Evolutionary conservation across 2,113 vertebrate species (phyloP).

Genomic region (Oryzias celebensis): DNA sequence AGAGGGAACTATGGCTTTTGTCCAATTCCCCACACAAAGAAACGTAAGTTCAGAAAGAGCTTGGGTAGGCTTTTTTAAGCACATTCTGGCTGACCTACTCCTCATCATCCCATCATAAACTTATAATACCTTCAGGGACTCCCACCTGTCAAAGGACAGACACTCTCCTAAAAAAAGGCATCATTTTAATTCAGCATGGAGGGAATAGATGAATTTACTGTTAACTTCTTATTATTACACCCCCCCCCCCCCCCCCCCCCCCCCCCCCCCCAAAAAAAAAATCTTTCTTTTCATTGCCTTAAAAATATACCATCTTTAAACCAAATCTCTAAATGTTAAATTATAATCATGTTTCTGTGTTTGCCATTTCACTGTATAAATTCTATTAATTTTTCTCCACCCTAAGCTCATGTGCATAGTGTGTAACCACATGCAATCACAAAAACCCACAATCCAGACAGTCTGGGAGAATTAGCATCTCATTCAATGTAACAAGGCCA

Average conservation of each 20-base stretch:
- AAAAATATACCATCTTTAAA: not conserved
- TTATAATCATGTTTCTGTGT: not conserved
- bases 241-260: too few relatives aligned
- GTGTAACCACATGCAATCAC: constrained; percentile 48
- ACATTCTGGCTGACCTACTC: constrained; percentile 65
- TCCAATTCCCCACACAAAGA: constrained; percentile 76
- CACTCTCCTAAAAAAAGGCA: constrained; percentile 40
- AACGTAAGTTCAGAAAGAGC: constrained; percentile 70
- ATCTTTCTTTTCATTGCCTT: not conserved
- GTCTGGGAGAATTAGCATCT: constrained; percentile 77
- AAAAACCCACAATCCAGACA: constrained; percentile 57
- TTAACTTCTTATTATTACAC: constrained; percentile 5
- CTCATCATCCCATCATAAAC: constrained; percentile 65
- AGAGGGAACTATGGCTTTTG: constrained; percentile 80
- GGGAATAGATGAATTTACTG: constrained; percentile 13
- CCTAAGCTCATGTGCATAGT: constrained; percentile 36
- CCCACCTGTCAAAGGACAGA: constrained; percentile 54
- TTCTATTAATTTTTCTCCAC: constrained; percentile 11
- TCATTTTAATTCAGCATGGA: constrained; percentile 41
- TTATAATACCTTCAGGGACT: constrained; percentile 60
- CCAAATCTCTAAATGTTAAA: constrained; percentile 1
- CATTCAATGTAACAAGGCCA: constrained; percentile 78
- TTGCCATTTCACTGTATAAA: constrained; percentile 10
- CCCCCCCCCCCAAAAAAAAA: too few relatives aligned
- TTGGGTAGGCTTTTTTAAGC: constrained; percentile 64